Conservation (phyloP, 2,888 invertebrate genomes). For the Acholoe squamosa region DNA sequence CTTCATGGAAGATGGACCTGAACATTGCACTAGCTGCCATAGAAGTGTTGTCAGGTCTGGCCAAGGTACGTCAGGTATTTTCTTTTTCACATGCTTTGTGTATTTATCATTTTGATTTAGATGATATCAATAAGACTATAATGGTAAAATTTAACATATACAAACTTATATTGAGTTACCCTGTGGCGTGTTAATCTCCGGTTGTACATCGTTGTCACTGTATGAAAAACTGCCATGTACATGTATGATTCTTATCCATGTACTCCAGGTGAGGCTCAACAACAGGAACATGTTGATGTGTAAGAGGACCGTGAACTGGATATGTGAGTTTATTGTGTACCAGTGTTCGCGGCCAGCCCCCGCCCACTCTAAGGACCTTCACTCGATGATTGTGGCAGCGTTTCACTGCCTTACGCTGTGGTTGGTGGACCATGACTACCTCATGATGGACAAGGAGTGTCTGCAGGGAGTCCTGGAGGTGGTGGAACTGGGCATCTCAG, state of each 20-base stretch:
- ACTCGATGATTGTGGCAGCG: slow-evolving; percentile 92
- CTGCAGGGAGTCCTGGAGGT: slow-evolving; percentile 96
- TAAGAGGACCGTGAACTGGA: slow-evolving; percentile 91
- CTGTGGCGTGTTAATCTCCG: too few species aligned
- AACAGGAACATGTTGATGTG: slow-evolving; percentile 80
- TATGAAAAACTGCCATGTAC: too few species aligned
- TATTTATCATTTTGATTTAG: too few species aligned
- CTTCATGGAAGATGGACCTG: slow-evolving; percentile 97
- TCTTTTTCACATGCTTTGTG: neutral
- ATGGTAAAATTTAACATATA: too few species aligned
- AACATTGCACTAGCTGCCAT: slow-evolving; percentile 96
- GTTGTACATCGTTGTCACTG: too few species aligned
- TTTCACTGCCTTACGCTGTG: slow-evolving; percentile 88
- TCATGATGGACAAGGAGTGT: slow-evolving; percentile 95
- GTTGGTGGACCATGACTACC: slow-evolving; percentile 94
- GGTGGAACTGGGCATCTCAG: slow-evolving; percentile 98
- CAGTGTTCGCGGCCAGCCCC: slow-evolving; percentile 97
- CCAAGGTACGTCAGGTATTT: slow-evolving; percentile 49
- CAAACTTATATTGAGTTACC: too few species aligned
- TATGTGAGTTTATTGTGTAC: slow-evolving; percentile 98
- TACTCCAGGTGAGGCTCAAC: slow-evolving; percentile 71
- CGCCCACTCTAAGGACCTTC: slow-evolving; percentile 95
- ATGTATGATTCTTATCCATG: neutral
- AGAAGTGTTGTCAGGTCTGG: slow-evolving; percentile 94
- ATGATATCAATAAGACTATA: too few species aligned